These are phyloP conservation scores for Lasioglossum zephyrum DNA, from an alignment of 2,888 invertebrate genomes.

Conservation along the genomic window DNA sequence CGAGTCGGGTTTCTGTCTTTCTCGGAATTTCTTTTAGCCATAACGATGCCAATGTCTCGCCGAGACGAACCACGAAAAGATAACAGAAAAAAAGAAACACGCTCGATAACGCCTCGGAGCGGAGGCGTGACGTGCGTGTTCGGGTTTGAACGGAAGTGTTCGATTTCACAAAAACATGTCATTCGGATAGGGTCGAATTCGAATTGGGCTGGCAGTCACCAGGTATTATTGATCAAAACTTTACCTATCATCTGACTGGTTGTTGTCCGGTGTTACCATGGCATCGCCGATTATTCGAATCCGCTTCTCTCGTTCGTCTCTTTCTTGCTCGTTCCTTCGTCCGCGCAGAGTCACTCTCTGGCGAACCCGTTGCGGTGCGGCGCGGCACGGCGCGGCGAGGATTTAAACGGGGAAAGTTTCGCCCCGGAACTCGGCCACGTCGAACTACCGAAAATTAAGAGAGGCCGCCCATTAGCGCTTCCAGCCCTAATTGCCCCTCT, in stretches of 20 bases:
- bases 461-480: slow-evolving; percentile 57
- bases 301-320: slow-evolving; percentile 54
- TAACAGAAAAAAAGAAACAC: not conserved
- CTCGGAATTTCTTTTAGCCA: not conserved
- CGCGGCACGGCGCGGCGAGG: slow-evolving; percentile 42
- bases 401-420: slow-evolving; percentile 74
- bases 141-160: not conserved
- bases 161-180: slow-evolving; percentile 29
- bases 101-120: slow-evolving; percentile 19
- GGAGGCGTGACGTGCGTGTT: slow-evolving; percentile 3
- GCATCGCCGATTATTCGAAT: slow-evolving; percentile 82
- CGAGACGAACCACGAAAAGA: not conserved
- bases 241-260: slow-evolving; percentile 84
- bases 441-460: slow-evolving; percentile 65
- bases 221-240: slow-evolving; percentile 84
- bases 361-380: not conserved
- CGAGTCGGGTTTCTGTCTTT: not conserved
- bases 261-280: slow-evolving; percentile 84
- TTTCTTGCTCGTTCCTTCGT: slow-evolving; percentile 40
- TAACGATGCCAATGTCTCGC: not conserved
- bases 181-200: slow-evolving; percentile 52
- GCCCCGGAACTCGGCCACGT: slow-evolving; percentile 60
- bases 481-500: slow-evolving; percentile 60
- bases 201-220: slow-evolving; percentile 76
- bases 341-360: slow-evolving; percentile 20